A percentile compares a stretch with the other conserved stretches of the same genome.
Evolutionary conservation across 1,140 invertebrate species (phyloP).

Genomic region (Drosophila bipectinata): DNA sequence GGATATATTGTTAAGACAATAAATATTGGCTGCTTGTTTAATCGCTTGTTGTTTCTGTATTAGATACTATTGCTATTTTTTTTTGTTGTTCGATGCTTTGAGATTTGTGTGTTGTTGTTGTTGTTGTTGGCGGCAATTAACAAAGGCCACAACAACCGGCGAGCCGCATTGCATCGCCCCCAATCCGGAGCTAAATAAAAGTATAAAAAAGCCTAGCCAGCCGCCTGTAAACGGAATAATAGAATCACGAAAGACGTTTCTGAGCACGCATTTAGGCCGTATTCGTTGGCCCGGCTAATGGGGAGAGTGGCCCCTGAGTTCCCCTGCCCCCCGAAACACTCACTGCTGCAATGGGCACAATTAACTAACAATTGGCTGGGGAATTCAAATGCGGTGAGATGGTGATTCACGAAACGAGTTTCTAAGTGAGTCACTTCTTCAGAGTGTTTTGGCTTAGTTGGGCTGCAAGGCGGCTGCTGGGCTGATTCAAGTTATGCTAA

Average conservation of each 20-base stretch:
- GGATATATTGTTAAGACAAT: conserved; percentile 77
- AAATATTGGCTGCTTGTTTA: conserved; percentile 61
- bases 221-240: too few relatives aligned
- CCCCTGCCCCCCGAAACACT: too few relatives aligned
- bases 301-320: too few relatives aligned
- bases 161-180: background rate
- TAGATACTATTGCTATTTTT: conserved; percentile 7
- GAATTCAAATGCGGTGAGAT: conserved; percentile 19
- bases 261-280: too few relatives aligned
- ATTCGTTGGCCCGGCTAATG: too few relatives aligned
- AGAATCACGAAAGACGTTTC: too few relatives aligned
- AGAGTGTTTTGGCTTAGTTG: too few relatives aligned
- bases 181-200: too few relatives aligned
- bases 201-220: too few relatives aligned
- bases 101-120: too few relatives aligned
- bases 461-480: too few relatives aligned
- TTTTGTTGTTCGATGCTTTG: conserved; percentile 6
- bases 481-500: too few relatives aligned
- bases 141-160: conserved; percentile 41
- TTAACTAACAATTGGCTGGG: conserved; percentile 12
- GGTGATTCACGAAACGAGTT: conserved; percentile 39
- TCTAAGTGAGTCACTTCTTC: background rate
- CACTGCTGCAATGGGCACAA: background rate
- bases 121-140: conserved; percentile 63
- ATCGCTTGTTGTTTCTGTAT: conserved; percentile 25